phyloP scores from a whole-genome alignment of 2,113 vertebrate genomes.

The Phalacrocorax carbo region DNA sequence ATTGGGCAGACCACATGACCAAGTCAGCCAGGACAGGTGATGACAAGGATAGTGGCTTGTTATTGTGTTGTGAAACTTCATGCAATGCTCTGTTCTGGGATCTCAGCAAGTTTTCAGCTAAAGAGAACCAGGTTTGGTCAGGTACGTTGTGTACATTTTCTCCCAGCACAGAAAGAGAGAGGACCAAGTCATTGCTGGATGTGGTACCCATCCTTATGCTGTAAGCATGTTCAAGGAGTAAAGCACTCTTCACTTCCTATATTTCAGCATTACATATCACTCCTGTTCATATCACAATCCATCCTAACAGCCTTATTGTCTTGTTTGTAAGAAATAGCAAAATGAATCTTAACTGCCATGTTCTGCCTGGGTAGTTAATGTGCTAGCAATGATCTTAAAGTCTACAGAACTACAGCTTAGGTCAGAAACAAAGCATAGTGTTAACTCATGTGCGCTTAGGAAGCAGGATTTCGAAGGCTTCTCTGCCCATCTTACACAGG shows the following conservation, averaged over 20 bases:
- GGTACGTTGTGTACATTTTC: neutral
- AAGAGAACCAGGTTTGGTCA: neutral
- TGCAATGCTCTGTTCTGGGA: neutral
- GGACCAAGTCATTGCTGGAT: neutral
- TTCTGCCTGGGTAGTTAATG: neutral
- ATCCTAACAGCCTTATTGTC: neutral
- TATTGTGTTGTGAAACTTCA: neutral
- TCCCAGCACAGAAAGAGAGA: neutral
- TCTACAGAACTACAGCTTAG: neutral
- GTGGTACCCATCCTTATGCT: neutral
- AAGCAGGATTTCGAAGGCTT: neutral
- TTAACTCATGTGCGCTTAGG: neutral
- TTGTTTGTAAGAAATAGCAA: neutral
- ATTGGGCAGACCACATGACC: neutral
- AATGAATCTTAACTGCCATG: neutral
- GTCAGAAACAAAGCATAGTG: neutral
- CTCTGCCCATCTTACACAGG: neutral
- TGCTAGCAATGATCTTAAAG: neutral
- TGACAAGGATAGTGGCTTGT: neutral
- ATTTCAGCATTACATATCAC: neutral
- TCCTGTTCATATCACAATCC: neutral
- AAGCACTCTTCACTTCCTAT: neutral
- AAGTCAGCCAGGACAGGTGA: conserved; percentile 29
- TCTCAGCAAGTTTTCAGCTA: neutral
- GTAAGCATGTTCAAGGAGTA: neutral